These are phyloP conservation scores for Naja naja DNA, from an alignment of 2,113 vertebrate species.

Conservation along the genomic window DNA sequence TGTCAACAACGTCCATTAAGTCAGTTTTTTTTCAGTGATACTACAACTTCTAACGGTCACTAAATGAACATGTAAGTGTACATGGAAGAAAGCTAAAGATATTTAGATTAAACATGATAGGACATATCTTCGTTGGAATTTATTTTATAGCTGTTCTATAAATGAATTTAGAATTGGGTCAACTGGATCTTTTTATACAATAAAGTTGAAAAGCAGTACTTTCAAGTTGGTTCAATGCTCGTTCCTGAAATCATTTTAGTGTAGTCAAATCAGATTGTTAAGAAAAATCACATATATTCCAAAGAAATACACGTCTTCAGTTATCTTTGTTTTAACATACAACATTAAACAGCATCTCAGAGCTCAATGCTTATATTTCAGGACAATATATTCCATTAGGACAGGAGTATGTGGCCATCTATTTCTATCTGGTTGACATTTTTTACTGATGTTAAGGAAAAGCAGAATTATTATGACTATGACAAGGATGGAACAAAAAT, in stretches of 20 bases:
- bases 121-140: background rate
- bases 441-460: conserved; percentile 6
- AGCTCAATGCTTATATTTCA: conserved; percentile 43
- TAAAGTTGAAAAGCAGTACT: conserved; percentile 27
- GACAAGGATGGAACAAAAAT: background rate
- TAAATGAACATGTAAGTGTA: background rate
- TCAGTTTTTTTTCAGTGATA: background rate
- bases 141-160: conserved; percentile 25
- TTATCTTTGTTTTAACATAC: background rate
- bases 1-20: background rate
- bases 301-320: background rate
- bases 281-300: conserved; percentile 22
- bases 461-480: background rate
- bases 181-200: conserved; percentile 4
- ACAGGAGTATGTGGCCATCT: conserved; percentile 39
- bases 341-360: background rate
- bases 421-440: conserved; percentile 42
- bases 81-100: background rate
- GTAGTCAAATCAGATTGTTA: background rate
- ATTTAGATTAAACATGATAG: background rate
- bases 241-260: conserved; percentile 30
- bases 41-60: background rate
- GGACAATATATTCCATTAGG: conserved; percentile 47
- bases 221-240: conserved; percentile 25
- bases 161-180: background rate